Conservation (phyloP, 2,113 vertebrate species). For the Anarhynchus alexandrinus region DNA sequence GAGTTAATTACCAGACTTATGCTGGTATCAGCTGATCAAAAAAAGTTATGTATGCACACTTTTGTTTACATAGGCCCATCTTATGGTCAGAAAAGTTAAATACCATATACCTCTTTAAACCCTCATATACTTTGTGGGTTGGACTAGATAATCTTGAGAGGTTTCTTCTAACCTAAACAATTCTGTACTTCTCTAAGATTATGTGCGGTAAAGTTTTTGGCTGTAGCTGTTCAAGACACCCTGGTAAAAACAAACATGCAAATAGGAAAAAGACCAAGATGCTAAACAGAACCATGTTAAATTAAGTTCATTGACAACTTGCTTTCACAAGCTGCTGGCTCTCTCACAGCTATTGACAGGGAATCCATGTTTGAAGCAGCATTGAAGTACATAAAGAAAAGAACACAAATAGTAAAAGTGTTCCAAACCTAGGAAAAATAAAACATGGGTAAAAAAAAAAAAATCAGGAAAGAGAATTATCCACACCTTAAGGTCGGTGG, state of each 20-base stretch:
- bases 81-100: background rate
- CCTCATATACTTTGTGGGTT: background rate
- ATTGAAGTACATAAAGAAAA: background rate
- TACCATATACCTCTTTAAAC: background rate
- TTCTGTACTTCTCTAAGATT: background rate
- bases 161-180: slow-evolving; percentile 5
- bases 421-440: background rate
- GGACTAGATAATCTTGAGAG: background rate
- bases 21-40: background rate
- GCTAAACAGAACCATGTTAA: background rate
- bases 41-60: background rate
- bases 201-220: background rate
- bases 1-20: background rate
- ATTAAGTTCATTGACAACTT: background rate
- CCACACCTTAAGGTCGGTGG: background rate
- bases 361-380: background rate
- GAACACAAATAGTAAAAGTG: background rate
- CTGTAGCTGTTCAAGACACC: background rate
- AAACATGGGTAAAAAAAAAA: no score
- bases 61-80: background rate
- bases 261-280: background rate
- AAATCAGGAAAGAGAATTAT: background rate
- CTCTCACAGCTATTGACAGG: background rate
- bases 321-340: background rate
- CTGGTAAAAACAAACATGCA: background rate